Conservation (phyloP, 1,140 invertebrate species). For the Globodera rostochiensis region DNA sequence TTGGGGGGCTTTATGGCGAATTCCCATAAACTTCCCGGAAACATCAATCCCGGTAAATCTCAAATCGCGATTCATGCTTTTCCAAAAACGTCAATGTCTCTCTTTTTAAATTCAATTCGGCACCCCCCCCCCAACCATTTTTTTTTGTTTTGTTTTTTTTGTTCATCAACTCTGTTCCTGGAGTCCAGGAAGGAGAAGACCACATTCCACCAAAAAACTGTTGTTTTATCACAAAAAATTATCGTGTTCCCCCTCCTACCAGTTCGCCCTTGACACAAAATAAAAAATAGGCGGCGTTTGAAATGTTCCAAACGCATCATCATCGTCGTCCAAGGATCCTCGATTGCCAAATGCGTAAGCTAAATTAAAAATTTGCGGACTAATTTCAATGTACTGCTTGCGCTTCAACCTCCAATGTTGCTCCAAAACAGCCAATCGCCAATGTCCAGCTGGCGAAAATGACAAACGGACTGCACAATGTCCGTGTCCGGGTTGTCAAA, state of each 20-base stretch:
- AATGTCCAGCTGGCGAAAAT: constrained; percentile 43
- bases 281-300: constrained; percentile 34
- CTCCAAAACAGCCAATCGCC: constrained; percentile 51
- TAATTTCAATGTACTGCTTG: not conserved
- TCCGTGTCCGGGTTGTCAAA: constrained; percentile 30
- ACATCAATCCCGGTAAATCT: no score
- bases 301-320: not conserved
- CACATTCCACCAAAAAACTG: not conserved
- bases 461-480: constrained; percentile 42
- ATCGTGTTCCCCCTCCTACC: constrained; percentile 11
- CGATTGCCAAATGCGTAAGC: constrained; percentile 47
- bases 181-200: not conserved
- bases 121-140: no score
- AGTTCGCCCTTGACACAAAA: constrained; percentile 39
- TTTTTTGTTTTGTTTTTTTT: not conserved
- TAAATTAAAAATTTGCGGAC: not conserved
- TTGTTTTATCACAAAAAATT: not conserved
- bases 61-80: no score
- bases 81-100: no score
- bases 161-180: not conserved
- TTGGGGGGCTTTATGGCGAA: no score
- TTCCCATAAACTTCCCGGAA: no score
- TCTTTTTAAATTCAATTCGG: no score
- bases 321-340: constrained; percentile 34
- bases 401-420: constrained; percentile 40